Conservation (phyloP, 2,888 invertebrate genomes). For the Trissolcus japonicus region DNA sequence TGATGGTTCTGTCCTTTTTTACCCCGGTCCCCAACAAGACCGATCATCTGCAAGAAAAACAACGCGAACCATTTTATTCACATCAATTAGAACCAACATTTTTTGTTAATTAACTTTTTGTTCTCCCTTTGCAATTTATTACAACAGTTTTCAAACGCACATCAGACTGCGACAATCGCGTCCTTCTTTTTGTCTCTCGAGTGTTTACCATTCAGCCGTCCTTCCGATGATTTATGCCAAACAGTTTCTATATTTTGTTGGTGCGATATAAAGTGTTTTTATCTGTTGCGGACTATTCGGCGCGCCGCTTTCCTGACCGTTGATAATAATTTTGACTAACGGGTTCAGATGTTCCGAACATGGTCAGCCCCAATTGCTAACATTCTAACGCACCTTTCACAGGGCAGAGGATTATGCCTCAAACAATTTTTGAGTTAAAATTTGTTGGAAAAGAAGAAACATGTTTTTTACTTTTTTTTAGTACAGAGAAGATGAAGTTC, state of each 20-base stretch:
- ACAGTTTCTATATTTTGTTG: slow-evolving; percentile 13
- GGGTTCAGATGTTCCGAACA: too few relatives aligned
- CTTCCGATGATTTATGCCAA: slow-evolving; percentile 13
- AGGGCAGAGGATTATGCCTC: too few relatives aligned
- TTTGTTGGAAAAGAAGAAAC: too few relatives aligned
- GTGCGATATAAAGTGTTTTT: slow-evolving; percentile 12
- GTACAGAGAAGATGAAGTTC: too few relatives aligned
- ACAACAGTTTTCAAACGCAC: too few relatives aligned
- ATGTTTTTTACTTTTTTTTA: too few relatives aligned
- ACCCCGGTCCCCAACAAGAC: not conserved
- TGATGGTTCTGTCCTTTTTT: slow-evolving; percentile 14
- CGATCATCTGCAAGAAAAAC: not conserved
- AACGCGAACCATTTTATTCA: too few relatives aligned
- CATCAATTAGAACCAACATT: not conserved
- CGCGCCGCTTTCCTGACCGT: not conserved
- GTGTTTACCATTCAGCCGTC: slow-evolving; percentile 26
- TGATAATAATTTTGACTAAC: not conserved
- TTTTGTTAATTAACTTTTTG: not conserved
- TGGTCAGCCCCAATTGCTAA: too few relatives aligned
- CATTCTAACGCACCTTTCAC: too few relatives aligned
- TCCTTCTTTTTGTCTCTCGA: slow-evolving; percentile 16
- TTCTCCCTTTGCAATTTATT: too few relatives aligned
- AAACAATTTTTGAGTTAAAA: too few relatives aligned
- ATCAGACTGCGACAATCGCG: not conserved
- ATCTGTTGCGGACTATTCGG: too few relatives aligned